phyloP scores from a whole-genome alignment of 2,797 vertebrate genomes.

The Taenioides sp. region DNA sequence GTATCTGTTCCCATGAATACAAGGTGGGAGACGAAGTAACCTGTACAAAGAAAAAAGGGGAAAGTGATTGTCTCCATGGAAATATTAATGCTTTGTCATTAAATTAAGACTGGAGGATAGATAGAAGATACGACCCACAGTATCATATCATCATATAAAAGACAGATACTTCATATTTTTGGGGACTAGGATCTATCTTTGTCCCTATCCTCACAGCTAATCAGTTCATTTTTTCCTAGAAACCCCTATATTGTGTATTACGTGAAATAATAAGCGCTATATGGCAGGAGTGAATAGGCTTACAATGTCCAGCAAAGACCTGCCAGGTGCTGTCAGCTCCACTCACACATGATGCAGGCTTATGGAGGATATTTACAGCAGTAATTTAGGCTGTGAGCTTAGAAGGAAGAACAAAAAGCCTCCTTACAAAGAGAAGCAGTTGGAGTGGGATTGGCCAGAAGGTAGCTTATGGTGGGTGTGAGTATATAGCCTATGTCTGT shows the following conservation, averaged over 20 bases:
- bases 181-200: neutral
- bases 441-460: neutral
- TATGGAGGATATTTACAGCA: neutral
- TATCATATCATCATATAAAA: too few species aligned
- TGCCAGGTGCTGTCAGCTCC: neutral
- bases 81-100: too few species aligned
- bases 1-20: too few species aligned
- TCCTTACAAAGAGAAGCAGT: neutral
- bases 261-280: neutral
- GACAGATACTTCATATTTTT: too few species aligned
- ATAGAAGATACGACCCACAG: too few species aligned
- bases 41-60: too few species aligned
- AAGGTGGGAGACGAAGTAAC: too few species aligned
- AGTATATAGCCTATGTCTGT: neutral
- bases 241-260: neutral
- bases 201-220: neutral
- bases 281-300: neutral
- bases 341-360: neutral
- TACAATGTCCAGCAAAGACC: neutral
- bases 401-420: conserved; percentile 3
- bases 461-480: neutral
- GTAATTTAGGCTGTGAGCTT: neutral
- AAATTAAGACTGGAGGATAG: too few species aligned
- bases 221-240: neutral
- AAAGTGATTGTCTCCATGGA: too few species aligned